Conservation (phyloP, 1,140 invertebrate species). For the Triops cancriformis region DNA sequence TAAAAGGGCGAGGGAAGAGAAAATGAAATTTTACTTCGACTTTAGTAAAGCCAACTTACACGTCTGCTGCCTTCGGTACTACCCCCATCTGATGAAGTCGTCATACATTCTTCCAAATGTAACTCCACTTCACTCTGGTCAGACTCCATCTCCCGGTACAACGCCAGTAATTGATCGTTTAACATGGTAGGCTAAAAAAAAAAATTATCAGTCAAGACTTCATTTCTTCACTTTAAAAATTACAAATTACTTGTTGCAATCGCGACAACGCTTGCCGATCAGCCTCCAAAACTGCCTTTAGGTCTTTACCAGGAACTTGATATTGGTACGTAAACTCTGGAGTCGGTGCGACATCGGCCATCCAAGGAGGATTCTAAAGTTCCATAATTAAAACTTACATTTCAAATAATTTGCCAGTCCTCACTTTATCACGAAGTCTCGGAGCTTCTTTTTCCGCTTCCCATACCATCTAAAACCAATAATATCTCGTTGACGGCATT, state of each 20-base stretch:
- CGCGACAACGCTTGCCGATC: conserved; percentile 53
- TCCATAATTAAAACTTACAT: neutral
- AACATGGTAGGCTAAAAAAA: conserved; percentile 51
- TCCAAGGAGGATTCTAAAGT: conserved; percentile 47
- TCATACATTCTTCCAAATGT: conserved; percentile 52
- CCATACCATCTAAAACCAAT: neutral
- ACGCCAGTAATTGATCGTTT: conserved; percentile 59
- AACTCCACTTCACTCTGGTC: conserved; percentile 49
- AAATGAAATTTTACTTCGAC: neutral
- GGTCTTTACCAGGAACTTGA: conserved; percentile 49
- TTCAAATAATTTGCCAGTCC: neutral
- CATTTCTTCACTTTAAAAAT: neutral
- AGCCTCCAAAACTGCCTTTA: conserved; percentile 53
- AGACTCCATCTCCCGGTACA: conserved; percentile 60
- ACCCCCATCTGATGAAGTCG: conserved; percentile 42
- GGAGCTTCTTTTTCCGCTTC: conserved; percentile 17
- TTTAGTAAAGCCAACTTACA: neutral
- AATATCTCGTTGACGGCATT: too few species aligned
- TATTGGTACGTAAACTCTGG: conserved; percentile 59
- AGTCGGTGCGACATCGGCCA: conserved; percentile 52
- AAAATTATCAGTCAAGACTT: neutral
- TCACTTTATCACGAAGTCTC: neutral
- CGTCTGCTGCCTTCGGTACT: conserved; percentile 44
- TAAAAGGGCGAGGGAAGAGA: too few species aligned
- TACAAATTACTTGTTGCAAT: conserved; percentile 45